These are phyloP conservation scores for Eristalinus aeneus DNA, from an alignment of 2,888 invertebrate genomes.

Conservation along the genomic window DNA sequence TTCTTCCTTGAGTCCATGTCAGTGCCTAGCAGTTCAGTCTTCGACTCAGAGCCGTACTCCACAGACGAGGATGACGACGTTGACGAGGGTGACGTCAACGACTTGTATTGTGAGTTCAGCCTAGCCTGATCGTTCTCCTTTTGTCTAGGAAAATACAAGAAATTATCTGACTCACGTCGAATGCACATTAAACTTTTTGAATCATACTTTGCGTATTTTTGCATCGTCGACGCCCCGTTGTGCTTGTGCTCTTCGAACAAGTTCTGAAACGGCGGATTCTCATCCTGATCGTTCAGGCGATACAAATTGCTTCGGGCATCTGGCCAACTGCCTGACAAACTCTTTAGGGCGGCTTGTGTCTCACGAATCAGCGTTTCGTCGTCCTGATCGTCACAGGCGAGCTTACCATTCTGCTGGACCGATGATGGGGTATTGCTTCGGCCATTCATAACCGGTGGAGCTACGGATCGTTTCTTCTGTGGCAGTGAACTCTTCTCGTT, in stretches of 20 bases:
- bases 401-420: constrained; percentile 66
- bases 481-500: constrained; percentile 74
- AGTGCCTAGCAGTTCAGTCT: constrained; percentile 29
- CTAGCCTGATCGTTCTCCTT: constrained; percentile 80
- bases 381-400: constrained; percentile 83
- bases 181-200: constrained; percentile 72
- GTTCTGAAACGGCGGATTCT: constrained; percentile 91
- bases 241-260: constrained; percentile 91
- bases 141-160: constrained; percentile 81
- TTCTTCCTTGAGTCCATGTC: constrained; percentile 75
- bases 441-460: constrained; percentile 60
- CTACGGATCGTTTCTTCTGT: constrained; percentile 78
- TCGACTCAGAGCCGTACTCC: constrained; percentile 62
- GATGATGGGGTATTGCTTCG: constrained; percentile 56
- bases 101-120: constrained; percentile 76
- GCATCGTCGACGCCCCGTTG: constrained; percentile 61
- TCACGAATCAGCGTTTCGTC: constrained; percentile 92
- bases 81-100: constrained; percentile 56
- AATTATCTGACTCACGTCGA: constrained; percentile 83
- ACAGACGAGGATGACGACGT: constrained; percentile 54
- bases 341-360: constrained; percentile 93
- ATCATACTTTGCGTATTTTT: constrained; percentile 77
- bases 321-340: constrained; percentile 92
- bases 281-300: constrained; percentile 87
- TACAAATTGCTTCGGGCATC: constrained; percentile 85